Evolutionary conservation across 2,113 vertebrate species (phyloP).

Genomic region (Psilopsiagon aymara): DNA sequence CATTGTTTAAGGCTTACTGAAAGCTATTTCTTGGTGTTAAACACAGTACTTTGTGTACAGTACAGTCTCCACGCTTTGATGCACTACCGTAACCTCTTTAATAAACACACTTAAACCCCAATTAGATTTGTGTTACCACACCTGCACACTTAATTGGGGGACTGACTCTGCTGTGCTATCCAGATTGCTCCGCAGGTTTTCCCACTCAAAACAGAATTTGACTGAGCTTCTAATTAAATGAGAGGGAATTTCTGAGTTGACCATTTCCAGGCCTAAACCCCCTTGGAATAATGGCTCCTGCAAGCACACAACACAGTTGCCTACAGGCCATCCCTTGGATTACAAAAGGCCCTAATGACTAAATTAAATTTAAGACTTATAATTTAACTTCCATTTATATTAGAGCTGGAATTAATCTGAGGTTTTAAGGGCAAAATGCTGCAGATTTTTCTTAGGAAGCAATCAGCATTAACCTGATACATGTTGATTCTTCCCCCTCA

Average conservation of each 20-base stretch:
- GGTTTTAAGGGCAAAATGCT: slow-evolving; percentile 62
- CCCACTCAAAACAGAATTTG: background rate
- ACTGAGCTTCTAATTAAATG: background rate
- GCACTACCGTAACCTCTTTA: background rate
- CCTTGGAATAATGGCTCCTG: background rate
- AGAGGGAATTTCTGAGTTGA: background rate
- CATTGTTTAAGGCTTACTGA: background rate
- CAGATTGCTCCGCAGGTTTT: background rate
- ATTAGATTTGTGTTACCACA: background rate
- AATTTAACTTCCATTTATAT: slow-evolving; percentile 51
- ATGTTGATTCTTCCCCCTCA: background rate
- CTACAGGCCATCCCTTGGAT: slow-evolving; percentile 21
- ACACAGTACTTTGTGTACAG: background rate
- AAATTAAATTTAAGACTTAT: slow-evolving; percentile 67
- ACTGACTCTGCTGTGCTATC: background rate
- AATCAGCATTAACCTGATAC: slow-evolving; percentile 36
- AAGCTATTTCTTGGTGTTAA: background rate
- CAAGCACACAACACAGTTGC: background rate
- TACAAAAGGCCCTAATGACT: slow-evolving; percentile 45
- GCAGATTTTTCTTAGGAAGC: slow-evolving; percentile 39
- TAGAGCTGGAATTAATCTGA: slow-evolving; percentile 56
- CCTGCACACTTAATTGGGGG: background rate
- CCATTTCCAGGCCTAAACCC: background rate
- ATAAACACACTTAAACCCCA: background rate
- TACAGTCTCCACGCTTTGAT: background rate